These are phyloP conservation scores for Natrix natrix DNA, from an alignment of 2,797 vertebrate species.

Conservation along the genomic window DNA sequence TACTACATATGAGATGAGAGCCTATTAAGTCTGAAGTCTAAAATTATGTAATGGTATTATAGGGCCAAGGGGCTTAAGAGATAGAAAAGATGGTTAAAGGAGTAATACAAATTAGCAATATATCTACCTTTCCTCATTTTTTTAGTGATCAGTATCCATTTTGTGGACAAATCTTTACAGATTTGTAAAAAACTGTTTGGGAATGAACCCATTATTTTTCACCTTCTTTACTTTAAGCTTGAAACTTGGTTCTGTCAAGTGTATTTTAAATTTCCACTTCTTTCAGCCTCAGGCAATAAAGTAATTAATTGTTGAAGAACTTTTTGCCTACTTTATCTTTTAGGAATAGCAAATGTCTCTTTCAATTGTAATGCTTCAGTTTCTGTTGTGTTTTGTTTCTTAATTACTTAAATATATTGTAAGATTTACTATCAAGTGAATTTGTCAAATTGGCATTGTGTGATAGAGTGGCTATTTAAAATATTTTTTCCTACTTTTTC, in stretches of 20 bases:
- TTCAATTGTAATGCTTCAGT: conserved; percentile 34
- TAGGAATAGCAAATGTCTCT: conserved; percentile 20
- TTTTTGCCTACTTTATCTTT: conserved; percentile 13
- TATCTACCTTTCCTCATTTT: not conserved
- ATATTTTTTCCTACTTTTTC: conserved; percentile 52
- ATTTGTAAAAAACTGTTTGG: not conserved
- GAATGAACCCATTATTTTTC: not conserved
- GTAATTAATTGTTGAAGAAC: conserved; percentile 34
- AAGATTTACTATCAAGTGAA: conserved; percentile 42
- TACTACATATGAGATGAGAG: not conserved
- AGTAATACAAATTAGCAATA: not conserved
- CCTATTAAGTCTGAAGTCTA: not conserved
- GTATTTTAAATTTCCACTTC: not conserved
- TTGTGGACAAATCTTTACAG: too few relatives aligned
- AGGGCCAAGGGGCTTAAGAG: not conserved
- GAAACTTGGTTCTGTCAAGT: conserved; percentile 5
- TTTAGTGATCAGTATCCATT: not conserved
- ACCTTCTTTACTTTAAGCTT: not conserved
- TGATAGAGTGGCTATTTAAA: conserved; percentile 36
- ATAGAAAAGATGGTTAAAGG: not conserved
- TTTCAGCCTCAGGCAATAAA: conserved; percentile 35
- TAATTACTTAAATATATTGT: conserved; percentile 49
- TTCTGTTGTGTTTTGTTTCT: not conserved
- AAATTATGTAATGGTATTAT: not conserved
- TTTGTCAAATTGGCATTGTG: conserved; percentile 27